Percentiles rank a stretch among this genome's conserved stretches.
These are phyloP conservation scores for Colletes collaris DNA, from an alignment of 2,888 invertebrate genomes.

Conservation along the genomic window DNA sequence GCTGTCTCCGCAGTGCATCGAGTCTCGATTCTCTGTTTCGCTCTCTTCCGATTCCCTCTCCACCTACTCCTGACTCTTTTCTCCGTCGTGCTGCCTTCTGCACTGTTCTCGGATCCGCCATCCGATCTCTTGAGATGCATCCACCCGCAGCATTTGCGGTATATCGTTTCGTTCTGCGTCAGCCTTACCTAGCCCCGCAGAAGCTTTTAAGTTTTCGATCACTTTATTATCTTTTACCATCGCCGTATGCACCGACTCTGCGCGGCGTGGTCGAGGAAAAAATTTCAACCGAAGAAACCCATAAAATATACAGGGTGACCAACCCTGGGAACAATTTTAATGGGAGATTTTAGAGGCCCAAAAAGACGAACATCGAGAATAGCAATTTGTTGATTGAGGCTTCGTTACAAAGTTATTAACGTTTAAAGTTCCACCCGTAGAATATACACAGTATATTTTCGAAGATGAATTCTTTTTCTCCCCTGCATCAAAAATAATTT, in stretches of 20 bases:
- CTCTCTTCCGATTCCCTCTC: conserved; percentile 32
- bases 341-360: no score
- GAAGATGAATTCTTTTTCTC: no score
- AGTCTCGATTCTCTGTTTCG: conserved; percentile 65
- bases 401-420: no score
- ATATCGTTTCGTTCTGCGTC: conserved; percentile 51
- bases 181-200: conserved; percentile 23
- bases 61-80: conserved; percentile 10
- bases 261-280: no score
- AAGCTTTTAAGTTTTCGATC: conserved; percentile 38
- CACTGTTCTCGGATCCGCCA: conserved; percentile 42
- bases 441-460: no score
- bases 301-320: no score
- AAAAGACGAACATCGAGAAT: no score
- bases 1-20: conserved; percentile 70
- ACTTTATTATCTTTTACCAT: conserved; percentile 24
- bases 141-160: conserved; percentile 58
- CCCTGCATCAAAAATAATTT: no score
- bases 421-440: no score
- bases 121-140: conserved; percentile 64
- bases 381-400: no score
- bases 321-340: no score
- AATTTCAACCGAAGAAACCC: no score
- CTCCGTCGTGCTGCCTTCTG: conserved; percentile 33
- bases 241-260: not conserved